phyloP scores from a whole-genome alignment of 1,140 invertebrate genomes.

The Drosophila sp. region DNA sequence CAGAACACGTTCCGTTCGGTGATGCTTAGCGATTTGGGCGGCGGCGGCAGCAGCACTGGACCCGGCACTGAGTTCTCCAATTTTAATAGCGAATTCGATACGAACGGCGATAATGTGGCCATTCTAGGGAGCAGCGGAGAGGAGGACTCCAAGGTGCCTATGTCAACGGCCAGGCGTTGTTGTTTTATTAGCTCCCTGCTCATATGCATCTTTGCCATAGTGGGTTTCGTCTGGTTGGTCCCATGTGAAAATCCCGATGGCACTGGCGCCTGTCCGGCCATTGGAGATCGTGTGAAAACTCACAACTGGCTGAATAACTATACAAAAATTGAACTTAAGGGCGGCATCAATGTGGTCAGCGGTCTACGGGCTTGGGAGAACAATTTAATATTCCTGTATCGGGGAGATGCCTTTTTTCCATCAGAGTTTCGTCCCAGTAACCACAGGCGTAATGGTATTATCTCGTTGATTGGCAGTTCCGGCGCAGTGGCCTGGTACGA shows the following conservation, averaged over 20 bases:
- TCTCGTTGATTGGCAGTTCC: slow-evolving; percentile 86
- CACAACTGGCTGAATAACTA: slow-evolving; percentile 89
- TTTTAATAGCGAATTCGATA: slow-evolving; percentile 77
- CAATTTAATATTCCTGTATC: slow-evolving; percentile 89
- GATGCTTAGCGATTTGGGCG: slow-evolving; percentile 84
- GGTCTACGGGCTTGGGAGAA: slow-evolving; percentile 85
- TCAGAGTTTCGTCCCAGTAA: slow-evolving; percentile 84
- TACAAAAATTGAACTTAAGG: slow-evolving; percentile 88
- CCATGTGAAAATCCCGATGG: slow-evolving; percentile 86
- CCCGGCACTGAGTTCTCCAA: slow-evolving; percentile 67
- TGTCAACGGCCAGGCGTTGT: slow-evolving; percentile 87
- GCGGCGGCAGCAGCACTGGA: slow-evolving; percentile 42
- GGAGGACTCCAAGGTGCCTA: slow-evolving; percentile 79
- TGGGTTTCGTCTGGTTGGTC: slow-evolving; percentile 89
- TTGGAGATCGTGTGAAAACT: slow-evolving; percentile 84
- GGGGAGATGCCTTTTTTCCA: slow-evolving; percentile 86
- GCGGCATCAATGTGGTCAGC: slow-evolving; percentile 87
- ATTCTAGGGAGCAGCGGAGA: slow-evolving; percentile 61
- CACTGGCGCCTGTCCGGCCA: slow-evolving; percentile 85
- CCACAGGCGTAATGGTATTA: slow-evolving; percentile 84
- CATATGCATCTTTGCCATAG: slow-evolving; percentile 87
- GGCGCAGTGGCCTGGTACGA: slow-evolving; percentile 87
- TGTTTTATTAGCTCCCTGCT: slow-evolving; percentile 88
- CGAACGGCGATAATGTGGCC: slow-evolving; percentile 76
- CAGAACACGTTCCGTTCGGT: slow-evolving; percentile 83